Base-by-base conservation (phyloP, 2,888 invertebrate species). In the Eupeodes latifasciatus region DNA sequence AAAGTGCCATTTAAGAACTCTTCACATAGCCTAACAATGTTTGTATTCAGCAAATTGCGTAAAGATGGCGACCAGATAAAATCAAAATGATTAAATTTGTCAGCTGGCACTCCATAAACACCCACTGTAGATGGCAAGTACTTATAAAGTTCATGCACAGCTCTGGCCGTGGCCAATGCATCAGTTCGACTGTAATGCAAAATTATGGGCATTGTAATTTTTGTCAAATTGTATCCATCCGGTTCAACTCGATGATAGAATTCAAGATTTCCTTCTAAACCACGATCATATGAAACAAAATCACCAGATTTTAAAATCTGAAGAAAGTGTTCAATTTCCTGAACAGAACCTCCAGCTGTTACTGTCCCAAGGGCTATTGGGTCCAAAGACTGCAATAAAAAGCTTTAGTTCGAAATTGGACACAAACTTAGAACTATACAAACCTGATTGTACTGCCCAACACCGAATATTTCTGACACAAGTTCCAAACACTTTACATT, bases 291-390 rank as follows among this genome's bases (percentile, higher is more conserved):
- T 47, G 91, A 90, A 7, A 91, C 92, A 66, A 93, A 93, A 77
- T 93, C 92, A 0, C 93, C 92, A 5, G 93, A 93, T 67, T 91
- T 90, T 90, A 92, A 91, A 5, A 93, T 90, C 86, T 93, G 92
- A 5, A 91, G 91, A 75, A 92, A 81, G 40, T 93, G 93, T 1
- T 90, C 89, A 16, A 92, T 71, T 80, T 92, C 92, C 4, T 91
- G 91, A 0, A 90, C 78, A 0, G 93, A 92, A 0, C 92, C 92
- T 1, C 92, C 92, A 16, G 91, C 92, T 59, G 92, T 59, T 6
- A 92, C 89, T 67, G 91, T 66, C 0, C 92, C 92, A 57, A 91
- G 92, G 44, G 92, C 90, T 0, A 92, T 90, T 4, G 91, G 89
- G 12, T 92, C 92, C 1, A 92, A 81, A 0, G 92, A 79, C 92